Base-by-base conservation (phyloP, 2,888 invertebrate species). In the Chymomyza caudatula region DNA sequence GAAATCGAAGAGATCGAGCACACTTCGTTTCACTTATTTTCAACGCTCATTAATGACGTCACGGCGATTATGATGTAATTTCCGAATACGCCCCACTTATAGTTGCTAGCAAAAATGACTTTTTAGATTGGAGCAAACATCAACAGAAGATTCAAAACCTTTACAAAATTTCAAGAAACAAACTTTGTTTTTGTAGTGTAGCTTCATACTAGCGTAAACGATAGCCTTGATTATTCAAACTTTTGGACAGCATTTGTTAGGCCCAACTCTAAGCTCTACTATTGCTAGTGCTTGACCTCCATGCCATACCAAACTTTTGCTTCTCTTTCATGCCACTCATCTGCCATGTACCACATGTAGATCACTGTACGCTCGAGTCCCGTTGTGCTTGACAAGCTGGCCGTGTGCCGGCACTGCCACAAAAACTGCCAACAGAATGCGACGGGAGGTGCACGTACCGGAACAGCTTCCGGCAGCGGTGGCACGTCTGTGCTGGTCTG, bases 321-420 rank as follows among this genome's bases (percentile, higher is more conserved):
- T 17, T 25, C 25, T 23, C 43, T 8, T 44, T 25, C 54, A n/a
- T 43, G 51, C 17, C 29, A 52, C 63, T 54, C 43, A 5, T 22
- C 13, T 4, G 29, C 22, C 52, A 43, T 56, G 52, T 43, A 11
- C 15, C 25, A 51, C 67, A 91, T 91, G 71, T 91, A 95, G 95
- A 94, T 95, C 75, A 95, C 95, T 56, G 95, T 95, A 63, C 92
- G 94, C 83, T 95, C 95, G 58, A 94, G 94, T 89, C 94, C 94
- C 67, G 93, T 94, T 75, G 86, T 89, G 71, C 93, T 94, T 69
- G 95, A 95, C 90, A 93, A 94, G 64, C 92, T 95, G 84, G 93
- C 94, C 61, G 94, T 95, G 62, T 95, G 95, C 90, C 93, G 94
- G 74, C 94, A 95, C 89, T 95, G 95, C 90, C 95, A 95, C 87